Conservation (phyloP, 2,888 invertebrate genomes). For the Melinaea menophilus region DNA sequence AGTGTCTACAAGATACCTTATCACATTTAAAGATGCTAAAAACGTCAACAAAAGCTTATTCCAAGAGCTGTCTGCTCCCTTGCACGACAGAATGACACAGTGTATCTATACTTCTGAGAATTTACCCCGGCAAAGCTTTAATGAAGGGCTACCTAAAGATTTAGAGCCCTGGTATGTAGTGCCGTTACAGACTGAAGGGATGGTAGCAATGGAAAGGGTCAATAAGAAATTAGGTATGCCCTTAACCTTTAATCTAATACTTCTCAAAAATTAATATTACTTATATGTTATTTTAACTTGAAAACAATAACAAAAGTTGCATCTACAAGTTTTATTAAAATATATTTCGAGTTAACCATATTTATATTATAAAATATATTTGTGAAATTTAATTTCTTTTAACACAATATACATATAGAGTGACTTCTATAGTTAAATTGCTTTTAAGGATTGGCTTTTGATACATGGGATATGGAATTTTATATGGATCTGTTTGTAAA, state of each 20-base stretch:
- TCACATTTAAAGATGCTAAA: conserved; percentile 68
- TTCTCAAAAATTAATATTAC: background rate
- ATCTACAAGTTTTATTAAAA: no score
- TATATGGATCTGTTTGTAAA: conserved; percentile 92
- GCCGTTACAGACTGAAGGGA: conserved; percentile 87
- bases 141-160: conserved; percentile 80
- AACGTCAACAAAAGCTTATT: conserved; percentile 55
- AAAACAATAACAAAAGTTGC: no score
- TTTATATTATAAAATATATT: no score
- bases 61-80: conserved; percentile 74
- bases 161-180: conserved; percentile 89
- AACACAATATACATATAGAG: no score
- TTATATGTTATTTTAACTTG: background rate
- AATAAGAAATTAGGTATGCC: conserved; percentile 83
- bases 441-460: conserved; percentile 88
- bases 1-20: conserved; percentile 86
- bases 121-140: conserved; percentile 81
- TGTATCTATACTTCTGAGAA: conserved; percentile 86
- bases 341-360: no score
- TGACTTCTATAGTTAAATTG: background rate
- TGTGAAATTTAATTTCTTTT: no score
- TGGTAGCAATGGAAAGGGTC: conserved; percentile 87
- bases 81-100: conserved; percentile 96
- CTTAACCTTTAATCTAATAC: background rate
- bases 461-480: conserved; percentile 93